phyloP scores from a whole-genome alignment of 2,797 vertebrate genomes.

The Hyperoplus immaculatus region DNA sequence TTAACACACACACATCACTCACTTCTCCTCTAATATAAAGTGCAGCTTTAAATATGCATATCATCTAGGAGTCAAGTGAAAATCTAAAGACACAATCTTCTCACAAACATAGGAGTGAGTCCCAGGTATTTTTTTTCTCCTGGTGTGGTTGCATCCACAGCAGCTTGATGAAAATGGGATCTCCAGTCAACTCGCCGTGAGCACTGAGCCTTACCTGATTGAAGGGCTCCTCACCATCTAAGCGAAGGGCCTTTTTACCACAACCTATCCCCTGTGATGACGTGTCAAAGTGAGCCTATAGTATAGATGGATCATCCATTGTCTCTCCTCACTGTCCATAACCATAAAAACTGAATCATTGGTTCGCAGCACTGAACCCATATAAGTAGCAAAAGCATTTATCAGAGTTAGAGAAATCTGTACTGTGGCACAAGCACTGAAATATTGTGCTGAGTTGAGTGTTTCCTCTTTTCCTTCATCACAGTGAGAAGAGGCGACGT shows the following conservation, averaged over 20 bases:
- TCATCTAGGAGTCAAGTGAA: not conserved
- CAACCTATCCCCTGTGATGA: constrained; percentile 65
- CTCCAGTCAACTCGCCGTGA: constrained; percentile 28
- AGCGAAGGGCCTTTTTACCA: constrained; percentile 43
- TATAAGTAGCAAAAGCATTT: constrained; percentile 62
- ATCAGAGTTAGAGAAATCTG: constrained; percentile 38
- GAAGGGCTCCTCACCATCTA: constrained; percentile 48
- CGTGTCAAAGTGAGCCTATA: constrained; percentile 59
- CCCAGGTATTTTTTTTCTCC: not conserved
- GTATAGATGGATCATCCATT: constrained; percentile 58
- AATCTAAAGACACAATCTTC: not conserved
- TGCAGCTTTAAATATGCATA: not conserved
- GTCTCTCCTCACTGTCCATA: constrained; percentile 49
- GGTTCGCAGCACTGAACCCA: constrained; percentile 19
- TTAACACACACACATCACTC: not conserved
- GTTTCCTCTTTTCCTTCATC: constrained; percentile 46
- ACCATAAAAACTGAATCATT: constrained; percentile 41
- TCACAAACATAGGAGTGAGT: constrained; percentile 16
- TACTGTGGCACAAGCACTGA: constrained; percentile 52
- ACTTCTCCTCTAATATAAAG: not conserved
- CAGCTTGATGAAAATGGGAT: constrained; percentile 9
- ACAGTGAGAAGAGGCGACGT: constrained; percentile 31
- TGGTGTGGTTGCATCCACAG: constrained; percentile 1
- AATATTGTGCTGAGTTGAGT: constrained; percentile 51
- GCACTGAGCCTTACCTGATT: constrained; percentile 52